Evolutionary conservation across 2,113 vertebrate genomes (phyloP).

Genomic region (Sebastes fasciatus): DNA sequence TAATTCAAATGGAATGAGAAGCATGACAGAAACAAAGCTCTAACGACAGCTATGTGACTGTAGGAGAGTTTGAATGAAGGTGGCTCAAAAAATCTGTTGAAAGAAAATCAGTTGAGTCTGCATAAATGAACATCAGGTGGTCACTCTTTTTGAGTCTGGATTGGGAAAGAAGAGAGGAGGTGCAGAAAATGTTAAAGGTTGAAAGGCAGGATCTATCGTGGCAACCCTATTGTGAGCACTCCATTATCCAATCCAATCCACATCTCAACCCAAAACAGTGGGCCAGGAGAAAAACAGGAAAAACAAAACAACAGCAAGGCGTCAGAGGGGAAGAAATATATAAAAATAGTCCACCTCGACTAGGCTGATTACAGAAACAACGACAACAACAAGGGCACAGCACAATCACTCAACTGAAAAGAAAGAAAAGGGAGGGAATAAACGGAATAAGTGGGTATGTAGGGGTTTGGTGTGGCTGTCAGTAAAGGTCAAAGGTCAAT

Average conservation of each 20-base stretch:
- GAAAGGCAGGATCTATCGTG: constrained; percentile 87
- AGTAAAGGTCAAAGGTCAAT: constrained; percentile 86
- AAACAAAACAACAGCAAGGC: constrained; percentile 85
- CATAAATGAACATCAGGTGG: constrained; percentile 13
- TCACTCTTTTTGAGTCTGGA: constrained; percentile 34
- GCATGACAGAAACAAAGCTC: constrained; percentile 12
- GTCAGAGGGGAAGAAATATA: constrained; percentile 76
- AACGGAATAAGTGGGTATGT: constrained; percentile 71
- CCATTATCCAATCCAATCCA: constrained; percentile 94
- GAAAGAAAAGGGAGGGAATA: constrained; percentile 76
- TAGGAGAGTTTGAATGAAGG: not conserved
- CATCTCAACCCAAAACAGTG: constrained; percentile 89
- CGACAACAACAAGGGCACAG: constrained; percentile 84
- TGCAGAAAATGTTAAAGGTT: constrained; percentile 30
- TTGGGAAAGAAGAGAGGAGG: constrained; percentile 9
- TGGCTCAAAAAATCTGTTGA: constrained; percentile 31
- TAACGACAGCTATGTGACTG: constrained; percentile 3
- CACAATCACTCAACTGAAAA: constrained; percentile 89
- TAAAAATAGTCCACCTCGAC: constrained; percentile 43
- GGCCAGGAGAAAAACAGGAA: constrained; percentile 61
- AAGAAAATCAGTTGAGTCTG: constrained; percentile 25
- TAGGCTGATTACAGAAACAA: constrained; percentile 50
- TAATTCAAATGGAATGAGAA: constrained; percentile 11
- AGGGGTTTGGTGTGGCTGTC: constrained; percentile 86
- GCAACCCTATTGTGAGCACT: constrained; percentile 98